These are phyloP conservation scores for Meda fulgida DNA, from an alignment of 2,797 vertebrate genomes.

Conservation along the genomic window DNA sequence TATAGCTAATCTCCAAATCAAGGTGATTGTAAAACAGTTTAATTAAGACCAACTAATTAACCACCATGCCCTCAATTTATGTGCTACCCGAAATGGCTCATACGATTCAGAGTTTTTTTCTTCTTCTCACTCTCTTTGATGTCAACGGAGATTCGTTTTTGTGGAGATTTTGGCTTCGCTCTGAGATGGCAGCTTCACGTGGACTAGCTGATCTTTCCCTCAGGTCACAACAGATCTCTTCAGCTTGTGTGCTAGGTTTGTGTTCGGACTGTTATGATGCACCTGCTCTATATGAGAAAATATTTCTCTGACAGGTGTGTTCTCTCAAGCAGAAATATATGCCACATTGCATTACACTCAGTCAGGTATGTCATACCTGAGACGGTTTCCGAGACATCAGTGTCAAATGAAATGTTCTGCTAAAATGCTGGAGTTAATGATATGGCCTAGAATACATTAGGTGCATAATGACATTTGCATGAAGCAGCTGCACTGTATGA, in stretches of 20 bases:
- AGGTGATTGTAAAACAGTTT: constrained; percentile 28
- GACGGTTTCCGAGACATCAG: constrained; percentile 4
- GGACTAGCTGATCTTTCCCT: constrained; percentile 13
- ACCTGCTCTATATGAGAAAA: constrained; percentile 31
- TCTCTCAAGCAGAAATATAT: constrained; percentile 27
- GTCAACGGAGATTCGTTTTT: not conserved
- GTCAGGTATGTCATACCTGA: constrained; percentile 1
- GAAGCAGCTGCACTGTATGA: not conserved
- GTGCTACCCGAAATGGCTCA: constrained; percentile 5
- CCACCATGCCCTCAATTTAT: constrained; percentile 32
- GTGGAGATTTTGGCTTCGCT: not conserved
- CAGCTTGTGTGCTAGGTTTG: constrained; percentile 22
- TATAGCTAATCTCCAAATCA: not conserved
- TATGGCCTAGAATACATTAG: no score
- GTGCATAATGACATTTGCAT: no score
- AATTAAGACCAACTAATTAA: constrained; percentile 22
- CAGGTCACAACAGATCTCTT: constrained; percentile 17
- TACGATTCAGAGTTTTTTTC: not conserved
- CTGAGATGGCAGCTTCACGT: constrained; percentile 19
- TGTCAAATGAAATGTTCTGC: constrained; percentile 27
- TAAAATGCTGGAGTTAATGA: constrained; percentile 29
- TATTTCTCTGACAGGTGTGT: constrained; percentile 18
- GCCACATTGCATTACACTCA: constrained; percentile 7
- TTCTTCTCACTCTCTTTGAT: constrained; percentile 8
- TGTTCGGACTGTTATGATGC: not conserved